These are phyloP conservation scores for Gorilla gorilla DNA, from an alignment of 2,113 vertebrate genomes.

Conservation along the genomic window DNA sequence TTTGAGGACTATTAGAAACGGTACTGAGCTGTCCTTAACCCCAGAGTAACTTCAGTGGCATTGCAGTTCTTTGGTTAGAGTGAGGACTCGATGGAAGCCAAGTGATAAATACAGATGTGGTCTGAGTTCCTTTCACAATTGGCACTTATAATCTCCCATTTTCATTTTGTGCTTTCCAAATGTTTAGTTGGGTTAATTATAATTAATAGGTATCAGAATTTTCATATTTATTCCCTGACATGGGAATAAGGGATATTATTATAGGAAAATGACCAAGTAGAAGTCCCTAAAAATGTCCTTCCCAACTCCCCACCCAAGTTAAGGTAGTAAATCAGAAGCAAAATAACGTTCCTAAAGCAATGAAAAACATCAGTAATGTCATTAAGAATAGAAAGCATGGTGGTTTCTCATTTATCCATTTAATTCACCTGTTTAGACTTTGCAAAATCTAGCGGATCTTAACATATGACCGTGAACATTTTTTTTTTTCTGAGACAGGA, in stretches of 20 bases:
- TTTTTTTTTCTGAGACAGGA: no score
- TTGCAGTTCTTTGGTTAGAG: not conserved
- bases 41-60: not conserved
- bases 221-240: not conserved
- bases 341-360: not conserved
- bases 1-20: not conserved
- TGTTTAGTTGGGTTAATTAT: not conserved
- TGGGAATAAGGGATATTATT: not conserved
- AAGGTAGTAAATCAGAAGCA: not conserved
- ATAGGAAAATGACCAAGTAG: not conserved
- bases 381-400: not conserved
- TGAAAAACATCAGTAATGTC: not conserved
- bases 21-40: not conserved
- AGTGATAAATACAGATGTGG: not conserved
- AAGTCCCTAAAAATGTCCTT: not conserved
- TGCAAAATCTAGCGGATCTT: not conserved
- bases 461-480: not conserved
- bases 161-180: not conserved
- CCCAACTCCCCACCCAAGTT: not conserved
- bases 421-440: not conserved
- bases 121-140: not conserved
- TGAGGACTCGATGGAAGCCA: not conserved
- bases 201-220: not conserved
- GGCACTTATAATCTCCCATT: not conserved
- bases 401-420: not conserved